Evolutionary conservation across 2,797 vertebrate species (phyloP).

Genomic region (Mus minutoides): DNA sequence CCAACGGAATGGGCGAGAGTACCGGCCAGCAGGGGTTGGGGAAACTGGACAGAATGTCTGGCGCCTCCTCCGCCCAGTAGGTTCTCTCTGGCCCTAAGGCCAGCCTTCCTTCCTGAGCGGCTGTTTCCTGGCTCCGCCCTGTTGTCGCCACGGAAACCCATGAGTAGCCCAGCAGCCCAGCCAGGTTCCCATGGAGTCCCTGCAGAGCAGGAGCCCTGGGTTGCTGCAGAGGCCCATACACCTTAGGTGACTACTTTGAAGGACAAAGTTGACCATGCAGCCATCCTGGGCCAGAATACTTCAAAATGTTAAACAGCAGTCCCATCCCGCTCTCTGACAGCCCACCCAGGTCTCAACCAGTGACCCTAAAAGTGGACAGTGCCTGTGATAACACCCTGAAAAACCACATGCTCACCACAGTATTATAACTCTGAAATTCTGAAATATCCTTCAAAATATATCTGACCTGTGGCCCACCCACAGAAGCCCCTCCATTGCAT

Average conservation of each 20-base stretch:
- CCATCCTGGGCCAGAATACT: background rate
- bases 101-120: slow-evolving; percentile 81
- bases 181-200: slow-evolving; percentile 72
- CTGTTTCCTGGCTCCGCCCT: slow-evolving; percentile 80
- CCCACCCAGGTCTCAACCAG: background rate
- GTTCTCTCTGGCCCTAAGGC: slow-evolving; percentile 45
- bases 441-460: background rate
- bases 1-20: background rate
- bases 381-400: background rate
- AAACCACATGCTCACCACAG: background rate
- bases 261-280: background rate
- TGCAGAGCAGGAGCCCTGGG: background rate
- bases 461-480: background rate
- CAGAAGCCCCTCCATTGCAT: background rate
- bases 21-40: background rate
- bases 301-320: background rate
- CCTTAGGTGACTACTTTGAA: background rate
- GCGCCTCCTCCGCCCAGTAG: slow-evolving; percentile 73
- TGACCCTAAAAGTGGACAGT: background rate
- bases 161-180: slow-evolving; percentile 29
- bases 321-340: background rate
- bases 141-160: slow-evolving; percentile 68
- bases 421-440: background rate
- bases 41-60: slow-evolving; percentile 66
- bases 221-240: slow-evolving; percentile 38